Base-by-base conservation (phyloP, 1,140 invertebrate species). In the Aporrectodea caliginosa region DNA sequence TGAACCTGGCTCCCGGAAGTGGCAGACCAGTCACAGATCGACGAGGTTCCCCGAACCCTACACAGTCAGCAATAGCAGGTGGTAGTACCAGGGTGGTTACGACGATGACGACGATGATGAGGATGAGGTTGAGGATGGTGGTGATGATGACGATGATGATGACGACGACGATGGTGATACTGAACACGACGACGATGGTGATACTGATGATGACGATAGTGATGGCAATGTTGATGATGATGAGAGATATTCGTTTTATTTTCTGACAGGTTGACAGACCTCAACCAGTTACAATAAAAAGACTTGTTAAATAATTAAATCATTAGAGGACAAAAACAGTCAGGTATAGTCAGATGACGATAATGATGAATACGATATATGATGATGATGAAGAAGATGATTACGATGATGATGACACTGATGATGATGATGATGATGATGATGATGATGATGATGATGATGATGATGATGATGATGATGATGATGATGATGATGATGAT, bases 1-100 rank as follows among this genome's bases (percentile, higher is more conserved):
- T 91, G 0, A 93, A 90, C 43, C 95, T 89, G 0, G 94, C 93
- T 70, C 94, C 94, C 0, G 95, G 94, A 0, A 97, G 86, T 0
- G 91, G 90, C 0, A 88, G 88, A 14, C 94, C 94, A 0, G 92
- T 93, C 0, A 93, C 92, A 1, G 90, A 91, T 0, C 90, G 84
- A 71, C 93, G 90, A 0, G 94, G 94, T 33, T 91, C 91, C 0
- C 93, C 94, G 70, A 95, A 92, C 82, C 91, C 91, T 91, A 83
- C 1, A 16, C 2, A 22, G 27, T 2, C 2, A 34, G 22, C 32
- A 77, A 58, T 76, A 16, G 69, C 77, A 22, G 6, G 22, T 22
- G 43, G 22, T 12, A 58, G 6, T 58, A 58, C 22, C 43, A 6
- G 6, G 6, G 22, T 12, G 22, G 43, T 58, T 12, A 6, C 6